Percentiles rank a stretch among this genome's conserved stretches.
Conservation (phyloP, 2,888 invertebrate species). For the Tolmerus cingulatus region DNA sequence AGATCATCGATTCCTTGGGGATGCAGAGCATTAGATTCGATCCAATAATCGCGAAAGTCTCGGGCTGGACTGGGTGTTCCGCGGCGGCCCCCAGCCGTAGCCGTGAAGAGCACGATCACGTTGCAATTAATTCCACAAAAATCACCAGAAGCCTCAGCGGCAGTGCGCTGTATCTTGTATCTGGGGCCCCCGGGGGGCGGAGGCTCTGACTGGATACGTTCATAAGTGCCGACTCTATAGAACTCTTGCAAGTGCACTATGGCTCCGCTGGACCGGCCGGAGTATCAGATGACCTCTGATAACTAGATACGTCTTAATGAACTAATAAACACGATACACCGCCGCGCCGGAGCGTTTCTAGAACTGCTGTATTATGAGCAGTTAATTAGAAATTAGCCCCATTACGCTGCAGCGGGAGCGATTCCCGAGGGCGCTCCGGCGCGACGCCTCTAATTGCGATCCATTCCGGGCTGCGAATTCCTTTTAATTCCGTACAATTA, state of each 20-base stretch:
- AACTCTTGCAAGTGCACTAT: conserved; percentile 10
- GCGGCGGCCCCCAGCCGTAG: background rate
- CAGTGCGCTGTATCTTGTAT: background rate
- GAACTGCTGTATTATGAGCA: conserved; percentile 7
- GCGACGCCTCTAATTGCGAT: background rate
- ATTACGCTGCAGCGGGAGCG: background rate
- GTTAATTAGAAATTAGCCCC: conserved; percentile 28
- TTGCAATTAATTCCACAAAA: conserved; percentile 29
- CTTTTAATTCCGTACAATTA: background rate
- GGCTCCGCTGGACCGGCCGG: background rate
- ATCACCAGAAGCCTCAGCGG: background rate
- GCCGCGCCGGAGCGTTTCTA: background rate
- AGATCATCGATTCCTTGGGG: conserved; percentile 10
- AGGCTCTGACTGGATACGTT: background rate
- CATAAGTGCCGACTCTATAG: conserved; percentile 16
- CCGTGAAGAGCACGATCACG: background rate
- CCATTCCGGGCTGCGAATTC: background rate
- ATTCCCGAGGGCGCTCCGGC: background rate
- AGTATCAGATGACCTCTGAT: conserved; percentile 6
- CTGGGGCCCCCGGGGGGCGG: background rate
- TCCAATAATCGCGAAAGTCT: conserved; percentile 3
- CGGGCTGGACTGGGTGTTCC: background rate
- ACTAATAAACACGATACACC: conserved; percentile 20
- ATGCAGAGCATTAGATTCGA: background rate
- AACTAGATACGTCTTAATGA: conserved; percentile 31